Evolutionary conservation across 2,113 vertebrate genomes (phyloP), one percentile per base, ranked within the genome.

Genomic region (Thunnus maccoyii): DNA sequence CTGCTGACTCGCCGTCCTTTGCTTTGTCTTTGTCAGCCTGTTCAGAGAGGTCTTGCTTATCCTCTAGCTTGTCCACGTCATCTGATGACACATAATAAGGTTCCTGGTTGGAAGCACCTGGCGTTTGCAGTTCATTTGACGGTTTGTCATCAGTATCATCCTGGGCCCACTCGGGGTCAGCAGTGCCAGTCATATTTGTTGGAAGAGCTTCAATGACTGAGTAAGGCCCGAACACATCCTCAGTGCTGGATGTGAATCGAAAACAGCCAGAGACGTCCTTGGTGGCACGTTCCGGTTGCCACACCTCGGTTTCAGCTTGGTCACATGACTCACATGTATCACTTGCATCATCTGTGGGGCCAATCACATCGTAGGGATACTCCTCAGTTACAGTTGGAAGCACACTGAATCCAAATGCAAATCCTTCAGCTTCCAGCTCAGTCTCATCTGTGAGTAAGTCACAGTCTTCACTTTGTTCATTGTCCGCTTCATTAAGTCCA

Each of bases 361-460:
- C 95, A 78, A 95, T 95, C 67, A 95, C 78, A 89, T 96, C 95
- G 2, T 96, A 96, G 57, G 94, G 91, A 85, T 93, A 94, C 86
- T 96, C 95, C 85, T 95, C 95, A 55, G 85, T 91, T 50, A 93
- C 76, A 20, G 93, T 93, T 18, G 92, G 91, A 82, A 90, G 93
- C 15, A 95, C 88, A 67, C 94, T 94, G 1, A 86, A 87, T 65
- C 90, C 86, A 76, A 94, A 91, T 4, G 89, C 82, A 47, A 91
- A 90, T 73, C 77, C 85, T 70, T 46, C 81, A 50, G 60, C 82
- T 57, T 88, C 48, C n/a, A 86, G 50, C 36, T 90, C 82, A 5
- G 77, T 72, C 44, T 85, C 83, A 1, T 89, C 83, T 74, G 70
- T 63, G 61, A 67, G 20, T 46, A 60, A 76, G 48, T 79, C 68